Conservation (phyloP, 2,113 vertebrate genomes). For the Indicator indicator region DNA sequence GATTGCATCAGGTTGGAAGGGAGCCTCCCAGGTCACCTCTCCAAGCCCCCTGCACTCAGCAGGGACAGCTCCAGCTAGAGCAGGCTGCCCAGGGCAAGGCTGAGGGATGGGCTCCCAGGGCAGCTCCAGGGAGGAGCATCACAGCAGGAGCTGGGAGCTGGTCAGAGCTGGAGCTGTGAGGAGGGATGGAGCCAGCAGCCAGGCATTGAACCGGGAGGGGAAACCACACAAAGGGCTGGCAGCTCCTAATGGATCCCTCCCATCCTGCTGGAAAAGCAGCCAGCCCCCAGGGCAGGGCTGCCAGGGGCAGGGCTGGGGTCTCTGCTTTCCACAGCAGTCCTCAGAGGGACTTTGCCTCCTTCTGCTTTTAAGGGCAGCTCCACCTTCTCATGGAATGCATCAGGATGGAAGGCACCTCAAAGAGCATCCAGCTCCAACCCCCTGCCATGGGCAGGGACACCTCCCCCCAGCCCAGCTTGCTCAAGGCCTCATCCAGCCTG, state of each 20-base stretch:
- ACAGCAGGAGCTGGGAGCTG: not conserved
- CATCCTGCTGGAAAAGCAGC: not conserved
- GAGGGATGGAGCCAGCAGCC: not conserved
- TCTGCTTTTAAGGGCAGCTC: not conserved
- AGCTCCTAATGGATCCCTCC: not conserved
- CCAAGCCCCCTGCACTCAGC: too few species aligned
- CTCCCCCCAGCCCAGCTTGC: too few species aligned
- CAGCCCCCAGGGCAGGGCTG: not conserved
- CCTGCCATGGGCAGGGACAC: too few species aligned
- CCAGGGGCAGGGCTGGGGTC: not conserved
- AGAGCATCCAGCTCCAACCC: too few species aligned
- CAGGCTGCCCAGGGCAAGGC: too few species aligned
- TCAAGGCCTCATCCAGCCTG: too few species aligned
- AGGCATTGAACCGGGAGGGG: not conserved
- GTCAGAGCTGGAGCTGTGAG: not conserved
- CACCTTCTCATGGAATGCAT: too few species aligned
- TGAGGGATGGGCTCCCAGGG: not conserved
- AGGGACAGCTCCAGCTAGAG: too few species aligned
- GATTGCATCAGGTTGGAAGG: too few species aligned
- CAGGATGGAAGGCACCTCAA: too few species aligned
- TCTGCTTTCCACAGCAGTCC: not conserved
- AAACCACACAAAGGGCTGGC: fast-evolving
- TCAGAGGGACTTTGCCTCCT: fast-evolving
- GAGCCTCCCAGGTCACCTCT: too few species aligned
- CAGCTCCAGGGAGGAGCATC: not conserved